phyloP scores from a whole-genome alignment of 1,140 invertebrate species.

The Drosophila prosaltans region DNA sequence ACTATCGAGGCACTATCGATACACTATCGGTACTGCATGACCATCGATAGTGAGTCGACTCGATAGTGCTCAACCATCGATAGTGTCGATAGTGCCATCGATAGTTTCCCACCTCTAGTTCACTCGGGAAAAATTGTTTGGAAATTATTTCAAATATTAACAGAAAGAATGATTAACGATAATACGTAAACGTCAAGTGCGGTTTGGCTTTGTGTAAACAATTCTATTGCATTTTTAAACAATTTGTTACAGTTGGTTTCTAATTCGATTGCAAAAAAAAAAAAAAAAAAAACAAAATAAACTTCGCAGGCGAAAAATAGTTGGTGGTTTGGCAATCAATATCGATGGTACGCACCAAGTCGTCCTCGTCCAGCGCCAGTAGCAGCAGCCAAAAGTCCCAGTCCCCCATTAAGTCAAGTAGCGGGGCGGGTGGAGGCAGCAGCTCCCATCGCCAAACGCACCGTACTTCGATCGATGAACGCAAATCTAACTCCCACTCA shows the following conservation, averaged over 20 bases:
- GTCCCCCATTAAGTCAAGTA: slow-evolving; percentile 70
- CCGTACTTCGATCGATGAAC: slow-evolving; percentile 70
- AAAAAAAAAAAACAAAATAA: background rate
- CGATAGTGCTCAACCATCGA: too few species aligned
- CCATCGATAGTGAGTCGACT: too few species aligned
- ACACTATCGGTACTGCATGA: too few species aligned
- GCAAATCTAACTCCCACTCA: slow-evolving; percentile 37
- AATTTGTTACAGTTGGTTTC: background rate
- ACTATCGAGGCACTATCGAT: too few species aligned
- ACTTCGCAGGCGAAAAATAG: background rate
- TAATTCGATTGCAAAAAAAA: background rate
- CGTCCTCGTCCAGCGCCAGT: slow-evolving; percentile 78
- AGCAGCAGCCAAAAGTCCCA: slow-evolving; percentile 79
- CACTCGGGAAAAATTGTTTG: background rate
- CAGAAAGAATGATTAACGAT: background rate
- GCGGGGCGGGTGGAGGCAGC: slow-evolving; percentile 38
- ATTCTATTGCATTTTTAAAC: background rate
- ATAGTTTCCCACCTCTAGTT: too few species aligned
- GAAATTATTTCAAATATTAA: background rate
- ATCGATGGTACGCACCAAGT: slow-evolving; percentile 82
- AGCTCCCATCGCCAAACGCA: slow-evolving; percentile 67
- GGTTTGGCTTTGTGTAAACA: background rate
- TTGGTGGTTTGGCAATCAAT: slow-evolving; percentile 64
- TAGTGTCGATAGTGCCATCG: too few species aligned
- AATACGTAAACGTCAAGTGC: background rate